These are phyloP conservation scores for Axinella damicornis DNA, from an alignment of 37 sponge, comb jelly and placozoan species.

Conservation along the genomic window DNA sequence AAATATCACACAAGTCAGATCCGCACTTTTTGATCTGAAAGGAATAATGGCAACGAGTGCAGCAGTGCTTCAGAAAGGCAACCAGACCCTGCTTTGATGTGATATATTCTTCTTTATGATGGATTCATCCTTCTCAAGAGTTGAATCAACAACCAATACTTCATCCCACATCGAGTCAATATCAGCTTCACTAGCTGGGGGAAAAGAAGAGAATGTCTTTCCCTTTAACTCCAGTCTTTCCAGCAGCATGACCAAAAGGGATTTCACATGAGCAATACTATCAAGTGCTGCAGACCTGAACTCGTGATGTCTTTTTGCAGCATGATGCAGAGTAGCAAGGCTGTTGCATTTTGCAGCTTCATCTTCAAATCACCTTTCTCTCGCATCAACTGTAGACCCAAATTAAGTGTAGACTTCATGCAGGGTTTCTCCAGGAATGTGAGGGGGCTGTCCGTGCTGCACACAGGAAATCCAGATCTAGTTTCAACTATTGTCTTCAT, in stretches of 20 bases:
- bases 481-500: too few species aligned
- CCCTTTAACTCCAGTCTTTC: conserved; percentile 1
- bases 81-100: background rate
- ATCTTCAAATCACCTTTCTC: conserved; percentile 15
- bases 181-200: background rate
- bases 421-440: conserved; percentile 27
- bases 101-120: conserved; percentile 3
- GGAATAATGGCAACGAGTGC: conserved; percentile 48
- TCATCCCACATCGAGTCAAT: conserved; percentile 5
- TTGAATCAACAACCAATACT: conserved; percentile 1
- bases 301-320: background rate
- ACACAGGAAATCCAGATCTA: too few species aligned
- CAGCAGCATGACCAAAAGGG: background rate
- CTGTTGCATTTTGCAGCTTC: conserved; percentile 42
- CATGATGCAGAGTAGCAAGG: background rate
- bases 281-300: background rate
- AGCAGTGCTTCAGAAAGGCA: conserved; percentile 34
- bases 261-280: conserved; percentile 1
- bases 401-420: conserved; percentile 42
- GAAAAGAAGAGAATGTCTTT: conserved; percentile 20
- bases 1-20: conserved; percentile 13
- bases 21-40: conserved; percentile 59
- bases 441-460: too few species aligned
- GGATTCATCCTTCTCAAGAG: conserved; percentile 12
- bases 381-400: conserved; percentile 48